Evolutionary conservation across 2,113 vertebrate genomes (phyloP).

Genomic region (Carassius gibelio): DNA sequence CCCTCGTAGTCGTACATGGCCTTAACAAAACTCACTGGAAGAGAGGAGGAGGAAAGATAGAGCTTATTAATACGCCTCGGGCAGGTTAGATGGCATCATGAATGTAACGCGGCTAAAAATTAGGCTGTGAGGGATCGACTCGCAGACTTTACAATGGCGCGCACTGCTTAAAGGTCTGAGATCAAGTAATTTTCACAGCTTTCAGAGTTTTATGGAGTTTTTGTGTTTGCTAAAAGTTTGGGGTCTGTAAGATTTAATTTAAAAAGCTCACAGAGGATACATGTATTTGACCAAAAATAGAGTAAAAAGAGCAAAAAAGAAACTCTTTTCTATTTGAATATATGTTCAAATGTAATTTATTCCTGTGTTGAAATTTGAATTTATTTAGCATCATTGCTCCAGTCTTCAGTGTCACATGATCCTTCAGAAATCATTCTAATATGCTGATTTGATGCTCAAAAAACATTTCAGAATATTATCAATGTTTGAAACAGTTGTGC

Average conservation of each 20-base stretch:
- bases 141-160: not conserved
- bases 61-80: not conserved
- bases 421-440: not conserved
- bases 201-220: not conserved
- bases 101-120: too few species aligned
- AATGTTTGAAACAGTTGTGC: not conserved
- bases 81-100: not conserved
- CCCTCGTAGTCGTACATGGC: slow-evolving; percentile 98
- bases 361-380: not conserved
- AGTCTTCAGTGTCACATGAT: not conserved
- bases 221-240: not conserved
- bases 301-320: not conserved
- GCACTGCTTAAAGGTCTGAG: not conserved
- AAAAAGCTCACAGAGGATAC: not conserved
- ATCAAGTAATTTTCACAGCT: not conserved
- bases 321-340: not conserved
- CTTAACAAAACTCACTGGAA: slow-evolving; percentile 89
- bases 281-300: not conserved
- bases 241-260: not conserved
- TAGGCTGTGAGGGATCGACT: too few species aligned
- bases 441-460: not conserved
- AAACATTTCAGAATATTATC: not conserved
- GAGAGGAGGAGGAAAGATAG: not conserved
- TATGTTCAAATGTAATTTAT: not conserved
- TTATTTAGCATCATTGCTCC: not conserved